A percentile compares a stretch with the other conserved stretches of the same genome.
phyloP scores from a whole-genome alignment of 2,888 invertebrate species.

The Nephrotoma guestfalica region DNA sequence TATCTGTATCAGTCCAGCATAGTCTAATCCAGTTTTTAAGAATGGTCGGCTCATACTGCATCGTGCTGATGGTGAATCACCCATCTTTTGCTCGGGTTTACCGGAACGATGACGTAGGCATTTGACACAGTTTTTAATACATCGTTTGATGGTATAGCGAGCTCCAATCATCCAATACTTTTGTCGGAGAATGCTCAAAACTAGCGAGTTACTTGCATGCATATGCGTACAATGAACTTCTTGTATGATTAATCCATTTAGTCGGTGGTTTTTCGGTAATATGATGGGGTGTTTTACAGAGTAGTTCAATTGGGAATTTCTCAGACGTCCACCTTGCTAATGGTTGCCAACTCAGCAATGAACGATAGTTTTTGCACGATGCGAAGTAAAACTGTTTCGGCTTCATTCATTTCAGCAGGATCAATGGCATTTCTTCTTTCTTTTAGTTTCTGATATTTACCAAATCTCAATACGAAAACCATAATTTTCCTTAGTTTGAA shows the following conservation, averaged over 20 bases:
- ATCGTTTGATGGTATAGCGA: background rate
- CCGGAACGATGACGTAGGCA: no score
- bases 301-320: background rate
- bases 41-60: background rate
- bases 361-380: background rate
- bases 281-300: background rate
- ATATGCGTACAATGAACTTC: background rate
- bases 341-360: background rate
- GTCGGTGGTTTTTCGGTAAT: background rate
- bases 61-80: background rate
- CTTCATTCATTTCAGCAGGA: background rate
- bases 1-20: background rate
- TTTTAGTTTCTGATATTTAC: no score
- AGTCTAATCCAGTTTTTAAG: background rate
- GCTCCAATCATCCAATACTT: background rate
- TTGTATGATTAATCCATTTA: background rate
- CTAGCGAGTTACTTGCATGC: background rate
- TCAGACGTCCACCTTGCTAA: background rate
- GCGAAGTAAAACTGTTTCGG: background rate
- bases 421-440: no score
- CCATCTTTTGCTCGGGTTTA: background rate
- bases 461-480: background rate
- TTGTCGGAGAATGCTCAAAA: background rate
- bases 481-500: background rate
- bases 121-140: no score